Percentiles rank a stretch among this genome's conserved stretches.
Conservation (phyloP, 2,797 vertebrate species). For the Alca torda region DNA sequence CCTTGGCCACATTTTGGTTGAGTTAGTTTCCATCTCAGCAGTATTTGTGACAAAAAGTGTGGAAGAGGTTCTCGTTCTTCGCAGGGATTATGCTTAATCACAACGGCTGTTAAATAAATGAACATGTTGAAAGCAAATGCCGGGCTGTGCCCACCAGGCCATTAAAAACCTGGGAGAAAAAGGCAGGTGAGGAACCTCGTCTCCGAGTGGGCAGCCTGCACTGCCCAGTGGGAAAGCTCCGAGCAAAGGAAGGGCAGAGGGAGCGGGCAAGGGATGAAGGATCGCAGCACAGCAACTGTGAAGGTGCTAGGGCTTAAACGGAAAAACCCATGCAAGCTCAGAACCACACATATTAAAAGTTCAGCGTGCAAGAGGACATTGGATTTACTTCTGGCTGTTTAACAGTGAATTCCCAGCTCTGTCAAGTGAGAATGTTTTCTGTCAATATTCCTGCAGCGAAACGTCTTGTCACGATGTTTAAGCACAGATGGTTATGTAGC, state of each 20-base stretch:
- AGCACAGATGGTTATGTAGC: background rate
- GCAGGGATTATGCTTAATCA: background rate
- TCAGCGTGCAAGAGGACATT: background rate
- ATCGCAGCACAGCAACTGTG: background rate
- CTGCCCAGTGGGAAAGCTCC: rapidly evolving
- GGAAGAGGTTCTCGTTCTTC: background rate
- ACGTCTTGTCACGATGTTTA: background rate
- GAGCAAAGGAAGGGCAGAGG: background rate
- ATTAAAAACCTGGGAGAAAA: background rate
- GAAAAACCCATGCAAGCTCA: background rate
- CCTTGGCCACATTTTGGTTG: background rate
- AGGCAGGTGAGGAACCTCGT: background rate
- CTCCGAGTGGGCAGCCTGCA: background rate
- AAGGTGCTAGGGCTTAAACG: background rate
- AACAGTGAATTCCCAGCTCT: background rate
- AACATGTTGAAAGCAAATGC: background rate
- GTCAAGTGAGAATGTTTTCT: background rate
- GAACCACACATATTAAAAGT: background rate
- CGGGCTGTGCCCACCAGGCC: background rate
- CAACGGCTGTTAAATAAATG: background rate
- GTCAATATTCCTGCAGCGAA: background rate
- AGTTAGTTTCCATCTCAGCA: background rate
- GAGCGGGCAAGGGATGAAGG: background rate
- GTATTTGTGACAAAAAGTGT: background rate
- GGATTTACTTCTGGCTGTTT: background rate